Base-by-base conservation (phyloP, 2,113 vertebrate species). In the Lophochroa leadbeateri region DNA sequence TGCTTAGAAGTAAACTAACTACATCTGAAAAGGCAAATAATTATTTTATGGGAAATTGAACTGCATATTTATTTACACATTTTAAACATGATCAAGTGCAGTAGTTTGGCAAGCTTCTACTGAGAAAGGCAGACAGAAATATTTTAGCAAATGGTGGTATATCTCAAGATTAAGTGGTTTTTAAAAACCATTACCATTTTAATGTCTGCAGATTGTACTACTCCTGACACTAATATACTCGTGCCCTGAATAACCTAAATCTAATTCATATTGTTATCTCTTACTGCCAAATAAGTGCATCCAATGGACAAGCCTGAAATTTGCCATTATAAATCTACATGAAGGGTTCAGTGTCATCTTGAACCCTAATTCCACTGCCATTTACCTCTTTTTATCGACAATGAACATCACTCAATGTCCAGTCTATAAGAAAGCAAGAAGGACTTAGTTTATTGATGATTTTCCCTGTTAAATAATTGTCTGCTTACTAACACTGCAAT, bases 1-100 rank as follows among this genome's bases (percentile, higher is more conserved):
- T 90, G 63, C 95, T 96, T 90, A 88, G 82, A 96, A 94, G 75
- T 63, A 93, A 96, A 88, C 77, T 76, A 88, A 96, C 60, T 80
- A 44, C 44, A 49, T 90, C 67, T 94, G 87, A 96, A 97, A 95
- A 82, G 82, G 67, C 58, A 89, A 94, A 85, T 91, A 31, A 94
- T 88, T 95, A 96, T 97, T 96, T 95, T 77, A 96, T 94, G 90
- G 92, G 91, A 97, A 98, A 96, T 46, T 89, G 81, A 97, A 93
- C 87, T 64, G 74, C 6, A 24, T 90, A 96, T 94, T 97, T 94
- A 97, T 94, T 96, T 97, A 95, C 65, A 94, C 49, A 37, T 94
- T 97, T 97, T 94, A 94, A 96, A 96, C 64, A 91, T 61, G 77
- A 97, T 91, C 65, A 69, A 93, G 46, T 89, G 88, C 53, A 95